Conservation (phyloP, 2,113 vertebrate species). For the Amia ocellicauda region DNA sequence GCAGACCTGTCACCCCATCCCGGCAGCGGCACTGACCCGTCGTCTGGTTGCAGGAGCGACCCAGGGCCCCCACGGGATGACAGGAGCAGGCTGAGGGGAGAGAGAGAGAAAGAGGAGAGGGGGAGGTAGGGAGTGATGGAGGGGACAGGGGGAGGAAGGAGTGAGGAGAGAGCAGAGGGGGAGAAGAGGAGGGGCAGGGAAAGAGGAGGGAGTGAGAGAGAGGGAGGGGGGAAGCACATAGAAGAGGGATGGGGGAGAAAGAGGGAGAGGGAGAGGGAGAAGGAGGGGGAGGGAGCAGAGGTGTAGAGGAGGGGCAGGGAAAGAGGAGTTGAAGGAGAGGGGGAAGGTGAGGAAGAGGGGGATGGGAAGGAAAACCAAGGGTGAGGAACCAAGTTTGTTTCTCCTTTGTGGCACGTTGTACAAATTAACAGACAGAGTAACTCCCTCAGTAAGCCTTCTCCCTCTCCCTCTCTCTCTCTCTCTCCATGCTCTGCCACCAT, state of each 20-base stretch:
- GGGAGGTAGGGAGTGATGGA: neutral
- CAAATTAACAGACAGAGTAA: too few species aligned
- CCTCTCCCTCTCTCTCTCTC: too few species aligned
- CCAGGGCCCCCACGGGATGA: conserved; percentile 76
- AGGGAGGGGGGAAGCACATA: conserved; percentile 17
- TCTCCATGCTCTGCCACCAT: too few species aligned
- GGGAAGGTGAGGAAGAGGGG: conserved; percentile 21
- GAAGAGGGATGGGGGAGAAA: neutral
- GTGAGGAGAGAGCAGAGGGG: neutral
- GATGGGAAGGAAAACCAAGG: conserved; percentile 39
- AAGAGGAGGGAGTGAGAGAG: conserved; percentile 13
- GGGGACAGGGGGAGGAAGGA: neutral
- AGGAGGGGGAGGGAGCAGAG: neutral
- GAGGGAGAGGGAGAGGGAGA: neutral
- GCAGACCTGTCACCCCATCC: conserved; percentile 74
- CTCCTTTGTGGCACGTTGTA: too few species aligned
- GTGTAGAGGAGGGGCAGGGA: neutral
- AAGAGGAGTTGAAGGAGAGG: neutral
- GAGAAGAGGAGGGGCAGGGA: neutral
- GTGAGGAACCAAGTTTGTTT: too few species aligned
- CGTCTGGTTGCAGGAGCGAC: conserved; percentile 79
- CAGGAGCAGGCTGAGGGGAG: conserved; percentile 75
- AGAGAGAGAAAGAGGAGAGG: neutral
- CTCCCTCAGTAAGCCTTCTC: too few species aligned
- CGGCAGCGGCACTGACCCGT: conserved; percentile 83